Base-by-base conservation (phyloP, 2,888 invertebrate species). In the Adelphocoris suturalis region DNA sequence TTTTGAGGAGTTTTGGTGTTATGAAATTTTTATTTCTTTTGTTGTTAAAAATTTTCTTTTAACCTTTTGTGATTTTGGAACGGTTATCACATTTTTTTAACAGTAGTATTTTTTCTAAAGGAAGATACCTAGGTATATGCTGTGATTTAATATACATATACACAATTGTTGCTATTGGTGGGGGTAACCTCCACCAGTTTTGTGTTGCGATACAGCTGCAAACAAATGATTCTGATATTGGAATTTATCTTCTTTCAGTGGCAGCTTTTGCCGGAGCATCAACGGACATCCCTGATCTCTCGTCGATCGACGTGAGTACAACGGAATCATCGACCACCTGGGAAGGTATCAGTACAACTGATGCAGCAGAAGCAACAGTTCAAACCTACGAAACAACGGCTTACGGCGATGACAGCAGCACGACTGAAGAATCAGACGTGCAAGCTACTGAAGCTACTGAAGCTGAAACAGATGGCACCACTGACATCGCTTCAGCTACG, bases 201-300 rank as follows among this genome's bases (percentile, higher is more conserved):
- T 37, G 37, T 37, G 7, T 37, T 37, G 2, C 7, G 2, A 7
- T 37, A 7, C 37, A 4, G 37, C 37, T 37, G 2, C 37, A 37
- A 37, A 37, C 37, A 37, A 37, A 37, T 7, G 37, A 37, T 37
- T 37, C 3, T 37, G 3, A 37, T 37, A 37, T 37, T 37, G 7
- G 7, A 37, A 37, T 27, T 82, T 82, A 3, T 82, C 13, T 52
- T 23, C 52, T 82, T 81, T 37, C 81, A 82, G 82, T 82, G 47
- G 16, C 52, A 16, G 23, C 16, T 27, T 82, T 82, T 7, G 82
- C 82, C 27, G 7, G 47, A 27, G 82, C 52, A 0, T 47, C 82
- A 19, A 82, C 82, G 13, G 19, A 3, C 37, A 52, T 23, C 14
- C 82, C 82, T 7, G 82, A 48, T 11, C 1, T 14, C 28, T 52